phyloP scores from a whole-genome alignment of 2,113 vertebrate genomes.

The Morone chrysops region DNA sequence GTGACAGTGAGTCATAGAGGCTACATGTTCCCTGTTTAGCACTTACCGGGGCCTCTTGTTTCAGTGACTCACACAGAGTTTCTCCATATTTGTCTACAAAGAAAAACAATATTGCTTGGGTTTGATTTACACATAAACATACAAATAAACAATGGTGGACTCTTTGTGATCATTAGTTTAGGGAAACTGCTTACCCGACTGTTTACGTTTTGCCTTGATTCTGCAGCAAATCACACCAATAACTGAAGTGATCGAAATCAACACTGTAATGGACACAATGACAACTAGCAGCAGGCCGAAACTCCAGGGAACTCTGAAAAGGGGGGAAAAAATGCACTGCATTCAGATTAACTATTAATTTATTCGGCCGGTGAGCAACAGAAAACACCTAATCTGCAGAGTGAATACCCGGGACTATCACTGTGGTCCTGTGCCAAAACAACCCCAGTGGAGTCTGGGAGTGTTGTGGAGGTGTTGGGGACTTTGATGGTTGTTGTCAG shows the following conservation, averaged over 20 bases:
- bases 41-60: slow-evolving; percentile 65
- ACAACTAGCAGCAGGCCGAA: slow-evolving; percentile 42
- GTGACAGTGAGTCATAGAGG: slow-evolving; percentile 74
- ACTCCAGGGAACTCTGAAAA: slow-evolving; percentile 66
- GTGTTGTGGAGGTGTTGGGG: slow-evolving; percentile 16
- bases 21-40: slow-evolving; percentile 54
- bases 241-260: slow-evolving; percentile 63
- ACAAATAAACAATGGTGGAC: not conserved
- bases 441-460: slow-evolving; percentile 25
- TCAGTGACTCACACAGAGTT: slow-evolving; percentile 59
- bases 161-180: not conserved
- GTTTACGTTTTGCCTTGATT: slow-evolving; percentile 64
- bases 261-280: slow-evolving; percentile 54
- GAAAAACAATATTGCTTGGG: slow-evolving; percentile 37
- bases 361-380: not conserved
- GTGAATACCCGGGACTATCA: slow-evolving; percentile 60
- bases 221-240: slow-evolving; percentile 52
- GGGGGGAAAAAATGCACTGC: not conserved
- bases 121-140: not conserved
- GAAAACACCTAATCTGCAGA: slow-evolving; percentile 2
- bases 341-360: not conserved
- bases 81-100: slow-evolving; percentile 67
- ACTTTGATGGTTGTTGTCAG: slow-evolving; percentile 43
- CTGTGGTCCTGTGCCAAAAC: slow-evolving; percentile 39
- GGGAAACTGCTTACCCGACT: slow-evolving; percentile 41